Conservation (phyloP, 2,888 invertebrate species). For the Hololepta plana region DNA sequence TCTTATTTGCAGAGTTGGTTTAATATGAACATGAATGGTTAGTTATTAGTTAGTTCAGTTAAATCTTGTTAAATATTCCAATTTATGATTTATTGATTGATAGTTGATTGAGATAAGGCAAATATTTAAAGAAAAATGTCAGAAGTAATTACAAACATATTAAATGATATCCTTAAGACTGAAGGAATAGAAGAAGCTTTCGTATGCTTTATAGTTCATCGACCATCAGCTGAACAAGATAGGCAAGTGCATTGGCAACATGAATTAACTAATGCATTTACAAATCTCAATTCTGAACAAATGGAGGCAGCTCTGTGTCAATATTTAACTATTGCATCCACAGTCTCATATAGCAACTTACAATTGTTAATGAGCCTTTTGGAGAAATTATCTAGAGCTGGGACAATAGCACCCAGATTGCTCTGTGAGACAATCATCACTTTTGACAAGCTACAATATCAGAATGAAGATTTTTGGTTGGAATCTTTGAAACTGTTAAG, state of each 20-base stretch:
- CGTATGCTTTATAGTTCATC: constrained; percentile 69
- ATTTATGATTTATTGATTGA: too few relatives aligned
- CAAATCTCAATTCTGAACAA: constrained; percentile 46
- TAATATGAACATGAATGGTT: too few relatives aligned
- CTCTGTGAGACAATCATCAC: constrained; percentile 75
- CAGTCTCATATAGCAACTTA: constrained; percentile 53
- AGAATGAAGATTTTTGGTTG: constrained; percentile 77
- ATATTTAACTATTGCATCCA: constrained; percentile 54
- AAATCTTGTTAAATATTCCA: too few relatives aligned
- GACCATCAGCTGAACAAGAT: constrained; percentile 48
- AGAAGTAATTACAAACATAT: constrained; percentile 41
- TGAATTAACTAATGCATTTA: constrained; percentile 48
- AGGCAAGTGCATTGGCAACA: constrained; percentile 49
- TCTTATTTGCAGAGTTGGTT: too few relatives aligned
- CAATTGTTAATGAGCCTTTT: constrained; percentile 58
- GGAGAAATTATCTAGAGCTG: constrained; percentile 54
- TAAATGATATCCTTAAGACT: constrained; percentile 48
- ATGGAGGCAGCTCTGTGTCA: constrained; percentile 52
- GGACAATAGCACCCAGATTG: constrained; percentile 57
- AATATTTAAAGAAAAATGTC: constrained; percentile 29
- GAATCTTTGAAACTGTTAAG: constrained; percentile 71
- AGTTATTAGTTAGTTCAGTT: too few relatives aligned
- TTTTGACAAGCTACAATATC: constrained; percentile 65
- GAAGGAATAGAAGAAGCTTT: constrained; percentile 81
- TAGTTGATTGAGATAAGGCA: too few relatives aligned